Conservation (phyloP, 1,140 invertebrate genomes). For the Halesus radiatus region DNA sequence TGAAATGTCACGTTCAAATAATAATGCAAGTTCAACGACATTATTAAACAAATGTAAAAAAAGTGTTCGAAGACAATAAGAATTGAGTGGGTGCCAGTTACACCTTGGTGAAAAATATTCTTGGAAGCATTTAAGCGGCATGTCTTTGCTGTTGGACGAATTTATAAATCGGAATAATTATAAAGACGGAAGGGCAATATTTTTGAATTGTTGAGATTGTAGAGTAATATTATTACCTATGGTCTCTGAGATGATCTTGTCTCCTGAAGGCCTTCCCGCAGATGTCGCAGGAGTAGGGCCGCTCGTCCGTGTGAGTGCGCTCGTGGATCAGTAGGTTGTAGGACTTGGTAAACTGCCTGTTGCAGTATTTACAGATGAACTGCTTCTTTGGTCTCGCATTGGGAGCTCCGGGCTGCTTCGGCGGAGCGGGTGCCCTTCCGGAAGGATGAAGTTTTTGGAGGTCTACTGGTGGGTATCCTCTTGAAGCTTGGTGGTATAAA, state of each 20-base stretch:
- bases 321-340: slow-evolving; percentile 97
- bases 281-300: slow-evolving; percentile 95
- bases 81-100: slow-evolving; percentile 10
- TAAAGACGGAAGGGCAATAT: too few species aligned
- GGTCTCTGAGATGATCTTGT: slow-evolving; percentile 94
- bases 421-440: slow-evolving; percentile 68
- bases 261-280: slow-evolving; percentile 95
- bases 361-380: slow-evolving; percentile 96
- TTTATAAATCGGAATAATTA: background rate
- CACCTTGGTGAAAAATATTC: background rate
- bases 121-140: slow-evolving; percentile 3
- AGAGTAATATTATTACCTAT: slow-evolving; percentile 77
- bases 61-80: slow-evolving; percentile 17
- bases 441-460: slow-evolving; percentile 64
- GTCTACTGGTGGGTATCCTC: slow-evolving; percentile 65
- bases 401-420: slow-evolving; percentile 71
- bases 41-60: slow-evolving; percentile 36
- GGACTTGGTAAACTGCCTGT: slow-evolving; percentile 95
- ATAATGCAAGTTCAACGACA: slow-evolving; percentile 32
- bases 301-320: slow-evolving; percentile 94
- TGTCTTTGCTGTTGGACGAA: background rate
- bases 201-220: too few species aligned
- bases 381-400: slow-evolving; percentile 88
- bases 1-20: slow-evolving; percentile 26
- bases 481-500: slow-evolving; percentile 72